Conservation (phyloP, 2,113 vertebrate species). For the Alethe castanea region DNA sequence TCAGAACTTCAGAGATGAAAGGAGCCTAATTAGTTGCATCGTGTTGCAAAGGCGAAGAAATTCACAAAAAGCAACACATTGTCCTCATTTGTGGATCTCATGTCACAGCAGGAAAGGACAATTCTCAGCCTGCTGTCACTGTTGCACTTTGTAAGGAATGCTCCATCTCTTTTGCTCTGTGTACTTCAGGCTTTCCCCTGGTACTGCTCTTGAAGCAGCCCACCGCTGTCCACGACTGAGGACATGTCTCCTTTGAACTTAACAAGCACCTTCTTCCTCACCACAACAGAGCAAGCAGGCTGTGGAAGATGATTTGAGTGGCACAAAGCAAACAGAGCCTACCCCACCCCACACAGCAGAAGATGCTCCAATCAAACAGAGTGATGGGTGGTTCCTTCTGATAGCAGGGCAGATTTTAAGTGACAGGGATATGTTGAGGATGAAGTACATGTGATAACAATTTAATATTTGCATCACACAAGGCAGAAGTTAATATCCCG, state of each 20-base stretch:
- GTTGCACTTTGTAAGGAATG: not conserved
- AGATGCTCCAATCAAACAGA: not conserved
- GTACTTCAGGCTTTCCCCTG: not conserved
- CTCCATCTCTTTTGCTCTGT: not conserved
- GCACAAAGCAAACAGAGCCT: not conserved
- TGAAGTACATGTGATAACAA: not conserved
- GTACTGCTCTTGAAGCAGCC: not conserved
- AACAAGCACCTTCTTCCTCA: not conserved
- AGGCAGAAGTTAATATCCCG: not conserved
- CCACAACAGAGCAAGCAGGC: not conserved
- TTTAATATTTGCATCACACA: not conserved
- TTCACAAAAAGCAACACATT: not conserved
- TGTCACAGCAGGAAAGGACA: not conserved
- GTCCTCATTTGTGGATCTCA: not conserved
- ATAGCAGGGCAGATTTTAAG: conserved; percentile 3
- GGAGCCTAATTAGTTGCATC: not conserved
- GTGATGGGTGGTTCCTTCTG: not conserved
- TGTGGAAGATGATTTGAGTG: not conserved
- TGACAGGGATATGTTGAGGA: not conserved
- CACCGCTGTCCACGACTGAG: not conserved
- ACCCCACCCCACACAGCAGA: not conserved
- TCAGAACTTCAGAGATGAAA: not conserved
- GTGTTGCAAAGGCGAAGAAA: not conserved
- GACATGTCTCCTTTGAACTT: not conserved
- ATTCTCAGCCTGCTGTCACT: not conserved